These are phyloP conservation scores for Vireo griseus DNA, from an alignment of 2,797 vertebrate species.

Conservation along the genomic window DNA sequence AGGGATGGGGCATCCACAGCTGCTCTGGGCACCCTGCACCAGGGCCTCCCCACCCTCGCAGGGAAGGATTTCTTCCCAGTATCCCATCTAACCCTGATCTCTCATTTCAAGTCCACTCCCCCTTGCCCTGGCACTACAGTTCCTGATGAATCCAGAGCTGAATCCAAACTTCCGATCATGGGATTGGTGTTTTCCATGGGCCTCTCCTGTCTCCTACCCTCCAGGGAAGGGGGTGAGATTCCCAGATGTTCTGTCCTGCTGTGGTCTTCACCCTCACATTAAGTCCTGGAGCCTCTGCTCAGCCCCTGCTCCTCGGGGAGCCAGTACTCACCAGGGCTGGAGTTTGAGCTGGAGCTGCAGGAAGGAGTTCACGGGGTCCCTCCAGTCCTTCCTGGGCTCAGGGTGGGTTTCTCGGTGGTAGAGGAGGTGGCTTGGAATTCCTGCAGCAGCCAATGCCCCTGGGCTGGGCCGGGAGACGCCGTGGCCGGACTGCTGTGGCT, in stretches of 20 bases:
- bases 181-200: not conserved
- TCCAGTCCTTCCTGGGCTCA: not conserved
- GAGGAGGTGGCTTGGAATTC: not conserved
- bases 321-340: fast-evolving
- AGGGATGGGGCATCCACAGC: not conserved
- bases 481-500: not conserved
- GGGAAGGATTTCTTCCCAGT: not conserved
- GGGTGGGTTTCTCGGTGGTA: fast-evolving
- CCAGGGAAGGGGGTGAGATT: fast-evolving
- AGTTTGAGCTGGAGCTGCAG: not conserved
- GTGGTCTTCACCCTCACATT: not conserved
- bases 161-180: fast-evolving
- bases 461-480: fast-evolving
- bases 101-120: not conserved
- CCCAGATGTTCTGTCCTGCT: not conserved
- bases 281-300: not conserved
- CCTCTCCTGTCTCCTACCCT: not conserved
- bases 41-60: not conserved
- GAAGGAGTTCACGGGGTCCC: not conserved
- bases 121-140: fast-evolving
- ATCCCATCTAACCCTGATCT: not conserved
- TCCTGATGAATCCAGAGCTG: not conserved
- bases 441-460: not conserved
- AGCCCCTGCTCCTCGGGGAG: not conserved
- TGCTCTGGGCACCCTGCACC: not conserved